phyloP scores from a whole-genome alignment of 2,113 vertebrate species.

The Heptranchias perlo region DNA sequence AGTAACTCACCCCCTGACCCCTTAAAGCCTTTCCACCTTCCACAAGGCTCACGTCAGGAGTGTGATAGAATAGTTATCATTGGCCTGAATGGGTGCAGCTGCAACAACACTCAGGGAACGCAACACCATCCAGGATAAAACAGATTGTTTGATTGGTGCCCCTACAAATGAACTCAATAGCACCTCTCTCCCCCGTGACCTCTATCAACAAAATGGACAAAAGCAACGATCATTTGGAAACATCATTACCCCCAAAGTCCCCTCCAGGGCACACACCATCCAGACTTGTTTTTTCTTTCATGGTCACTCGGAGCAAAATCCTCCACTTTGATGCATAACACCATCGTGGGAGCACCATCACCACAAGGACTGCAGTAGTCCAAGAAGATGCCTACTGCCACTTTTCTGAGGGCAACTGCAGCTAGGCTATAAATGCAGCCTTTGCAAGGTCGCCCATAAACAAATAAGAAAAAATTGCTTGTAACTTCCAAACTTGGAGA shows the following conservation, averaged over 20 bases:
- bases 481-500: background rate
- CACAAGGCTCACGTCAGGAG: background rate
- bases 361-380: background rate
- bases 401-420: too few relatives aligned
- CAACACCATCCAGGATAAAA: background rate
- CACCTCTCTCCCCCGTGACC: too few relatives aligned
- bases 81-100: background rate
- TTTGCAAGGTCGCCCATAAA: too few relatives aligned
- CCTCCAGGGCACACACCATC: background rate
- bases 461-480: background rate
- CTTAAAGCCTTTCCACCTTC: background rate
- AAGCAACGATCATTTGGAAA: too few relatives aligned
- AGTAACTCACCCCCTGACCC: background rate
- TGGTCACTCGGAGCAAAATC: background rate
- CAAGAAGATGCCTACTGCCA: background rate
- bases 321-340: background rate
- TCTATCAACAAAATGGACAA: background rate
- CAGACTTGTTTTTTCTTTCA: background rate
- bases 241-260: background rate
- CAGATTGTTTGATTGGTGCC: background rate
- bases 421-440: background rate
- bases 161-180: background rate
- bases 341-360: background rate
- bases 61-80: background rate
- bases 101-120: too few relatives aligned